Conservation (phyloP, 2,888 invertebrate species). For the Hartigia nigra region DNA sequence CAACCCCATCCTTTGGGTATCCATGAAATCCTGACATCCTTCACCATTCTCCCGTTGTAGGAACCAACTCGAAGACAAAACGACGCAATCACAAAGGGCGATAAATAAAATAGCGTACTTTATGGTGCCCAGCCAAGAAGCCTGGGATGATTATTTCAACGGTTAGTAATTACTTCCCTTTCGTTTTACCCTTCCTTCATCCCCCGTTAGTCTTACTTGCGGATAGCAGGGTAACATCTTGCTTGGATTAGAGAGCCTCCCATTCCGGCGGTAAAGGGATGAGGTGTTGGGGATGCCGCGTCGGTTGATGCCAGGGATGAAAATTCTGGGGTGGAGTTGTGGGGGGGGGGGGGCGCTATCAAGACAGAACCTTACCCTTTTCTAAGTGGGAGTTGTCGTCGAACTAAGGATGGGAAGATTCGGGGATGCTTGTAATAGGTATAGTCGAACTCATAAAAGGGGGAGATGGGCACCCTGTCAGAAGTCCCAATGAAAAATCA, state of each 20-base stretch:
- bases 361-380: neutral
- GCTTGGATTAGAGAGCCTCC: constrained; percentile 55
- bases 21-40: constrained; percentile 11
- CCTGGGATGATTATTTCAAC: constrained; percentile 54
- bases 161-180: constrained; percentile 60
- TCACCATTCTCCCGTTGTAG: neutral
- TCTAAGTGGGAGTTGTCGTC: neutral
- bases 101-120: constrained; percentile 40
- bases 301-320: neutral
- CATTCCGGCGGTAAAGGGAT: neutral
- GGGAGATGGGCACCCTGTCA: neutral
- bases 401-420: neutral
- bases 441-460: constrained; percentile 44
- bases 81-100: constrained; percentile 15
- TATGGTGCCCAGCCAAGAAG: constrained; percentile 24
- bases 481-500: constrained; percentile 38
- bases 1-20: neutral
- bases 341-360: neutral
- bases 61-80: neutral
- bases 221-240: constrained; percentile 54
- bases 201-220: constrained; percentile 39
- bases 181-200: constrained; percentile 45
- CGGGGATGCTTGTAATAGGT: constrained; percentile 31
- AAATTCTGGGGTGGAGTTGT: neutral
- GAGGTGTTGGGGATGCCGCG: neutral